Percentiles rank a stretch among this genome's conserved stretches.
phyloP scores from a whole-genome alignment of 2,797 vertebrate species.

The Corythornis leucogaster region DNA sequence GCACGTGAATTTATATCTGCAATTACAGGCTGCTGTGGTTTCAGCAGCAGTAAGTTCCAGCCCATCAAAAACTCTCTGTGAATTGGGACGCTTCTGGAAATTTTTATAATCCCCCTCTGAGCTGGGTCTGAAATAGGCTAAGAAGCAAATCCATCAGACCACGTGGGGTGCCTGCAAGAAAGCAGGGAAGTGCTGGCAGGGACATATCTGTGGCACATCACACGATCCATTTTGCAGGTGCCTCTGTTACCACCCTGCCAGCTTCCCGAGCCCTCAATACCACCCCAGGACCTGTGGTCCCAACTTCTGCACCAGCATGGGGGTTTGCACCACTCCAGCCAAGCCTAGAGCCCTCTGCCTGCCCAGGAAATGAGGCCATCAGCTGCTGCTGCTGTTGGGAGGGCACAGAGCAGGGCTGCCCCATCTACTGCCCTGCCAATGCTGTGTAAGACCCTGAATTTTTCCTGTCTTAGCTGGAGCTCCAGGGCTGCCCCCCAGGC shows the following conservation, averaged over 20 bases:
- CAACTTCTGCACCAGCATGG: not conserved
- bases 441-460: not conserved
- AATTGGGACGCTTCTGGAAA: not conserved
- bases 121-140: not conserved
- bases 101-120: not conserved
- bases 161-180: not conserved
- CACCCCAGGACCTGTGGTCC: not conserved
- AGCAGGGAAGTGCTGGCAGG: not conserved
- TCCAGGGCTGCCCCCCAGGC: not conserved
- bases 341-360: not conserved
- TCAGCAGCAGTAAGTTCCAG: not conserved
- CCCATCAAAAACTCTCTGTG: not conserved
- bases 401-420: not conserved
- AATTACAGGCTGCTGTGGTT: not conserved
- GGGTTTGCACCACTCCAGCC: not conserved
- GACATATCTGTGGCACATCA: not conserved
- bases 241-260: not conserved
- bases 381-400: not conserved
- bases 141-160: not conserved
- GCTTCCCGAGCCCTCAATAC: accelerated
- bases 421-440: not conserved
- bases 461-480: not conserved
- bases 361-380: not conserved
- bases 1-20: not conserved
- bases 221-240: not conserved